A percentile compares a stretch with the other conserved stretches of the same genome.
phyloP scores from a whole-genome alignment of 23 tunicate genomes.

The Phallusia fumigata region DNA sequence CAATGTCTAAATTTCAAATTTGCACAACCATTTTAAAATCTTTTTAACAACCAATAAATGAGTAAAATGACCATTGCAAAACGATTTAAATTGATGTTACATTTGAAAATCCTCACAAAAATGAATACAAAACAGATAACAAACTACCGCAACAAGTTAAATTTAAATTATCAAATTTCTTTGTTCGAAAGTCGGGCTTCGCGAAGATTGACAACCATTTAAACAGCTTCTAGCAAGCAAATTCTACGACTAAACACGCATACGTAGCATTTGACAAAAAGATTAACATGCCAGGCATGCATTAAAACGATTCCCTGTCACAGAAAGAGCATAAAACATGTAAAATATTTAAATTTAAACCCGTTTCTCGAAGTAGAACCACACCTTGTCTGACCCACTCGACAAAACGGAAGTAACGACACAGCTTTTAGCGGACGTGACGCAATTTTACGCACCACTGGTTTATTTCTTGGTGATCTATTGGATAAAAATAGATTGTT shows the following conservation, averaged over 20 bases:
- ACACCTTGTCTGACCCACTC: conserved; percentile 59
- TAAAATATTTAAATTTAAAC: not conserved
- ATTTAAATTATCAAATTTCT: not conserved
- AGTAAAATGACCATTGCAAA: too few species aligned
- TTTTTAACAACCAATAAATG: not conserved
- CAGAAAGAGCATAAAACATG: not conserved
- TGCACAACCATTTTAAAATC: not conserved
- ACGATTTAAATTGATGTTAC: too few species aligned
- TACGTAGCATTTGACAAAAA: not conserved
- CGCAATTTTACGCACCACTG: conserved; percentile 17
- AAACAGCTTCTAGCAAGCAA: not conserved
- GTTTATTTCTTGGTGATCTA: not conserved
- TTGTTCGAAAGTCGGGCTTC: not conserved
- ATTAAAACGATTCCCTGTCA: too few species aligned
- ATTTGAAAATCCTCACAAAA: too few species aligned
- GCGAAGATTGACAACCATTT: too few species aligned
- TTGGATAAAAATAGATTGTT: not conserved
- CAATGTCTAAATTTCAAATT: too few species aligned
- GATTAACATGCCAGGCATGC: not conserved
- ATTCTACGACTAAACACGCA: not conserved
- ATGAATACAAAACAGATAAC: too few species aligned
- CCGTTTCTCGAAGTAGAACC: conserved; percentile 39
- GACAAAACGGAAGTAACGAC: conserved; percentile 72
- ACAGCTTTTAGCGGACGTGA: conserved; percentile 43
- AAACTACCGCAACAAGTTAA: too few species aligned